Evolutionary conservation across 2,888 invertebrate genomes (phyloP), one percentile per base, ranked within the genome.

Genomic region (Thera britannica): DNA sequence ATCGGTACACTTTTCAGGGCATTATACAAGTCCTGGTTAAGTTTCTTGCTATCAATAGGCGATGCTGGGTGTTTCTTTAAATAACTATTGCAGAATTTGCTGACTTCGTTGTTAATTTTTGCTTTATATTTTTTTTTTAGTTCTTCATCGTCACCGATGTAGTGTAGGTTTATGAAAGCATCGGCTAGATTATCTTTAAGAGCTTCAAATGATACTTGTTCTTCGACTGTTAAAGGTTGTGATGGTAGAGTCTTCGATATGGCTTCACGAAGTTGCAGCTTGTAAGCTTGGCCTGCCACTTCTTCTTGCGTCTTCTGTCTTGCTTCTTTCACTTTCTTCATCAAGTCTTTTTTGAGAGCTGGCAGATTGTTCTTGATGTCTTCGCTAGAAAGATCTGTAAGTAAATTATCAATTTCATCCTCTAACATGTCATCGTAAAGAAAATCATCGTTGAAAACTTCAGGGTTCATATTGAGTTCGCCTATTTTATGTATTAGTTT

Each of bases 111-210:
- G 0, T 67, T 70, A 36, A 90, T 83, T 75, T 83, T 85, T 3
- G 67, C 72, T 70, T 79, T 85, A 8, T 81, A 82, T 71, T 76
- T 80, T 2, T 72, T 68, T 73, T 73, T 82, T 56, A 77, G 65
- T 35, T 77, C 71, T 38, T 77, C 71, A 59, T 84, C 74, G 2
- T 74, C 71, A 6, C 79, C 78, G 2, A 79, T 67, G 71, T 80
- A 85, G 70, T 84, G 79, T 58, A 90, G 76, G 62, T 83, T 83
- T 9, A 90, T 82, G 70, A 84, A 90, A 11, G 88, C 86, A 61
- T 90, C 88, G 11, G 83, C 85, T 54, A 90, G 60, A 65, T 79
- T 80, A 48, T 89, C 86, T 79, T 86, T 89, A 2, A 90, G 70
- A 4, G 79, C 59, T 70, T 89, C 85, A 65, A 90, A 82, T 34